Percentiles rank a stretch among this genome's conserved stretches.
Evolutionary conservation across 2,113 vertebrate species (phyloP).

Genomic region (Corydoras sp.): DNA sequence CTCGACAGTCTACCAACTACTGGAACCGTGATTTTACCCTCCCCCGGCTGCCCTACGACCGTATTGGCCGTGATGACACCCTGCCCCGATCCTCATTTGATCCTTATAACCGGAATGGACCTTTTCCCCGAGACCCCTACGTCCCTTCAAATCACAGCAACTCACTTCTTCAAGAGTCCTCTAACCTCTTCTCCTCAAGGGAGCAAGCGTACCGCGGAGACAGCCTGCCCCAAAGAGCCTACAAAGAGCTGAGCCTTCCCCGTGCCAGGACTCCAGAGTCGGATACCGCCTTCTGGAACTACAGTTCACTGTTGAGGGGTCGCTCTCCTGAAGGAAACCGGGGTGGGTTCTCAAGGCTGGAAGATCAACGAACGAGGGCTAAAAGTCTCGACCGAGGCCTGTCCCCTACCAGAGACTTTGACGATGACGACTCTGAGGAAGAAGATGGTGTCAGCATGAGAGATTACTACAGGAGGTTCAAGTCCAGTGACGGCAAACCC

Average conservation of each 20-base stretch:
- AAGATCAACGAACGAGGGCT: slow-evolving; percentile 42
- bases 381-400: slow-evolving; percentile 63
- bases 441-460: slow-evolving; percentile 66
- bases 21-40: background rate
- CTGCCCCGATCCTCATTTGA: background rate
- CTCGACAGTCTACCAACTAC: background rate
- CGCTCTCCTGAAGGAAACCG: slow-evolving; percentile 50
- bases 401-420: slow-evolving; percentile 51
- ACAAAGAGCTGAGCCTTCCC: slow-evolving; percentile 50
- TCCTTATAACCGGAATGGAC: slow-evolving; percentile 42
- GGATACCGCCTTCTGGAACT: slow-evolving; percentile 56
- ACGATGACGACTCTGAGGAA: slow-evolving; percentile 47
- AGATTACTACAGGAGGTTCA: slow-evolving; percentile 71
- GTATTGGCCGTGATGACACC: slow-evolving; percentile 22
- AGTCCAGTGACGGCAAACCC: slow-evolving; percentile 56
- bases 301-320: slow-evolving; percentile 61
- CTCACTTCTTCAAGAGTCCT: slow-evolving; percentile 25
- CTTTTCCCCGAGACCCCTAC: slow-evolving; percentile 24
- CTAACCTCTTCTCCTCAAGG: slow-evolving; percentile 41
- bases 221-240: slow-evolving; percentile 48
- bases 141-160: slow-evolving; percentile 1
- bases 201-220: slow-evolving; percentile 51
- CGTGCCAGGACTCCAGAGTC: slow-evolving; percentile 59
- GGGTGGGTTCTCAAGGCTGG: slow-evolving; percentile 43
- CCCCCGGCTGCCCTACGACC: slow-evolving; percentile 29